Evolutionary conservation across 2,797 vertebrate genomes (phyloP), one percentile per base, ranked within the genome.

Genomic region (Naso thynnoides): DNA sequence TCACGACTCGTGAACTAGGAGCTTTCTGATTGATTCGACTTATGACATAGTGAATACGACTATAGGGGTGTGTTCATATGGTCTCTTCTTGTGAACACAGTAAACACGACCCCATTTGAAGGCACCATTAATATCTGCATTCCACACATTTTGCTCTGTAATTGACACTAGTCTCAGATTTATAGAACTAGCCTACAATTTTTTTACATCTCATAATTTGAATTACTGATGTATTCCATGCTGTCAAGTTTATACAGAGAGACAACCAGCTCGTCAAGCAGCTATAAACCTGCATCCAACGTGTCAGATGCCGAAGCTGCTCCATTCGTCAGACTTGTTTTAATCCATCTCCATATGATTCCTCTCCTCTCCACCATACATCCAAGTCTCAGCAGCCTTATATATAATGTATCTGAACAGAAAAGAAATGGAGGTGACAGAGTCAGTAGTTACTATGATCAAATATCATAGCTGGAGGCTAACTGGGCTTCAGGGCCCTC

Each of bases 391-490:
- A 88, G 94, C 88, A 90, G 95, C 94, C 95, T 95, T 95, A 95
- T 96, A 95, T 96, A 95, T 95, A 96, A 96, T 95, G 96, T 91
- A 91, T 96, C 96, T 94, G 95, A 95, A 95, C 95, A 94, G 94
- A 95, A 88, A 95, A 92, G 95, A 95, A 96, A 93, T 95, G 91
- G 92, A 93, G 90, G 95, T 95, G 96, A 97, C 96, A 98, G 96
- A 96, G 95, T 95, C 95, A 95, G 95, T 96, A 96, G 96, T 96
- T 96, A 97, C 89, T 94, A 96, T 97, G 96, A 97, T 98, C 96
- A 97, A 97, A 96, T 96, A 96, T 96, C 95, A 95, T 95, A 96
- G 95, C 96, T 96, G 86, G 90, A 95, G 96, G 96, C 96, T 96
- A 96, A 95, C 96, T 91, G 94, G 93, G 95, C 94, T 96, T 96